Base-by-base conservation (phyloP, 2,888 invertebrate genomes). In the Cerceris rybyensis region DNA sequence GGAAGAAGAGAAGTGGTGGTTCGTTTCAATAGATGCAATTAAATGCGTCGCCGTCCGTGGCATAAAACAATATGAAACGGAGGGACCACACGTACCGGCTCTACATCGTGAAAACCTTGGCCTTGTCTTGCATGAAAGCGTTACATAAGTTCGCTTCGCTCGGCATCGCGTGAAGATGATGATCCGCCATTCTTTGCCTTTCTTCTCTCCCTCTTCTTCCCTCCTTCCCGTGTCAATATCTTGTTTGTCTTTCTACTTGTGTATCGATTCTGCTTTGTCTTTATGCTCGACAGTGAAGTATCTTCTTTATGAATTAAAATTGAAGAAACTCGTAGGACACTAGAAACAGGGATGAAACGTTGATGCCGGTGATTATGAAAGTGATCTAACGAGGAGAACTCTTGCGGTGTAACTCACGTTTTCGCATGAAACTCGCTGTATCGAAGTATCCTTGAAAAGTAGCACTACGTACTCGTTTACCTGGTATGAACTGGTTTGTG, bases 121-220 rank as follows among this genome's bases (percentile, higher is more conserved):
- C 90, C 89, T 90, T 90, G 90, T 87, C 87, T 88, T 79, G 80
- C 84, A 83, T 80, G 82, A 87, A 85, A 86, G 88, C 81, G 83
- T 90, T 90, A 89, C 89, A 86, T 90, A 89, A 90, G 88, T 83
- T 82, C 81, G 80, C 80, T 84, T 83, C 82, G 83, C 81, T 83
- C 78, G 83, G 79, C 79, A 82, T 83, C 83, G 85, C 80, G 84
- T 77, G 84, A 87, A 84, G 84, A 85, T 76, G 85, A 83, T 76
- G 85, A 81, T 82, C 78, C 78, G 72, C 68, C 74, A 65, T 69
- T 69, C 79, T 66, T 80, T 64, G 64, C 52, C 75, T 70, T 58
- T 70, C 61, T 76, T 60, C 14, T 50, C 46, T 49, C 49, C 13
- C 55, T 16, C 2, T 7, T 8, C 55, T 16, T 41, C 68, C 42